phyloP scores from a whole-genome alignment of 2,888 invertebrate genomes.

The Monopis laevigella region DNA sequence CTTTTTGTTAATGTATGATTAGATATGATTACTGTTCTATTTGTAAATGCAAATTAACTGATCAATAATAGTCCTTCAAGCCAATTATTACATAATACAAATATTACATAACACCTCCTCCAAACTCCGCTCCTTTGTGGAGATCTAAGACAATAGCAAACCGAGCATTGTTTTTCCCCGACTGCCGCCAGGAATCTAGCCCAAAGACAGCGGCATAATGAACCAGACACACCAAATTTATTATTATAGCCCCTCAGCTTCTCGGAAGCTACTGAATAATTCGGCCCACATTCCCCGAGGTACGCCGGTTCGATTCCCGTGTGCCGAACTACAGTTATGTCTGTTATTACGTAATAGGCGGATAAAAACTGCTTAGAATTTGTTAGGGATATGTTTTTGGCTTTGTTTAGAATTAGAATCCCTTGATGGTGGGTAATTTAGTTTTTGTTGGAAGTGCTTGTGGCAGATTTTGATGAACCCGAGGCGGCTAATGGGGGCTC shows the following conservation, averaged over 20 bases:
- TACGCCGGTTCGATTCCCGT: conserved; percentile 50
- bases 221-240: not conserved
- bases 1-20: too few species aligned
- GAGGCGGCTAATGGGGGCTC: too few species aligned
- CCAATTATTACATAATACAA: too few species aligned
- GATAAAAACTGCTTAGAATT: conserved; percentile 21
- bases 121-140: not conserved
- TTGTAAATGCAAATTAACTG: too few species aligned
- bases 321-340: conserved; percentile 49
- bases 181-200: not conserved
- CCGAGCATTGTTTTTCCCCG: not conserved
- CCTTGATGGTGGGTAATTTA: too few species aligned
- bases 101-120: not conserved
- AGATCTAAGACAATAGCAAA: conserved; percentile 8
- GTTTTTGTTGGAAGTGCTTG: too few species aligned
- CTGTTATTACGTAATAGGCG: conserved; percentile 51
- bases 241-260: conserved; percentile 24
- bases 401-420: too few species aligned
- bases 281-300: conserved; percentile 28
- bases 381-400: not conserved
- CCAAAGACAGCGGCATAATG: conserved; percentile 1
- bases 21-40: too few species aligned
- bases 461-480: too few species aligned
- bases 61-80: too few species aligned
- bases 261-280: conserved; percentile 58